These are phyloP conservation scores for Aphelenchoides avenae DNA, from an alignment of 1,140 invertebrate species.

Conservation along the genomic window DNA sequence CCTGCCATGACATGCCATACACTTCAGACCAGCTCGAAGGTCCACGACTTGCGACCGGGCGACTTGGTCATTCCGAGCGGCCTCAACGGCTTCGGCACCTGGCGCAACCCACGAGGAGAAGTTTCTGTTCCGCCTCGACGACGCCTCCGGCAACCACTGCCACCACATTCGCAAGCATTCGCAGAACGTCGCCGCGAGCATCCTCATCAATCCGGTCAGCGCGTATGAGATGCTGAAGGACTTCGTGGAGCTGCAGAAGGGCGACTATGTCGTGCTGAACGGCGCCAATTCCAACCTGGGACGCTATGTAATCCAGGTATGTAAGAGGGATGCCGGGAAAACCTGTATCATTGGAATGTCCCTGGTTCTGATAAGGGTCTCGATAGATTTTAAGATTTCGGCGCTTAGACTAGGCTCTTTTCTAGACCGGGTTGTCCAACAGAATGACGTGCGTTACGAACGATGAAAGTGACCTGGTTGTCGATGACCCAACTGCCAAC, in stretches of 20 bases:
- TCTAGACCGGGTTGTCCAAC: no score
- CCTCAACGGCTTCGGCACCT: slow-evolving; percentile 52
- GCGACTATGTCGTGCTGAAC: slow-evolving; percentile 87
- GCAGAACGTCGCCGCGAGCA: no score
- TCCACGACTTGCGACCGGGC: no score
- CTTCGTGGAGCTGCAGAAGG: slow-evolving; percentile 73
- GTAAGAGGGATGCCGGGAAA: no score
- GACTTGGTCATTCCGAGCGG: slow-evolving; percentile 50
- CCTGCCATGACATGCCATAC: no score
- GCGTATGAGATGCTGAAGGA: slow-evolving; percentile 85
- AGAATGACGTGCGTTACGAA: no score
- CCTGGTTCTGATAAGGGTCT: no score
- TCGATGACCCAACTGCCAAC: no score
- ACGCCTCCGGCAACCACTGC: slow-evolving; percentile 62
- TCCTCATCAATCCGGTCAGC: slow-evolving; percentile 90
- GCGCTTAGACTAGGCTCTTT: no score
- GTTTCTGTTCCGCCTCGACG: slow-evolving; percentile 33
- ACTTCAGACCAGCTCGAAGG: no score
- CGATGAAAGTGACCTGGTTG: no score
- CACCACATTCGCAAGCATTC: slow-evolving; percentile 79
- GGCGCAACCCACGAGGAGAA: slow-evolving; percentile 40
- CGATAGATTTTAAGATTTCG: slow-evolving; percentile 88
- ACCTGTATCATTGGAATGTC: no score
- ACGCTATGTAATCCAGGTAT: slow-evolving; percentile 72
- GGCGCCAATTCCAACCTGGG: slow-evolving; percentile 94